Base-by-base conservation (phyloP, 2,888 invertebrate species). In the Tetheella fluctuosa region DNA sequence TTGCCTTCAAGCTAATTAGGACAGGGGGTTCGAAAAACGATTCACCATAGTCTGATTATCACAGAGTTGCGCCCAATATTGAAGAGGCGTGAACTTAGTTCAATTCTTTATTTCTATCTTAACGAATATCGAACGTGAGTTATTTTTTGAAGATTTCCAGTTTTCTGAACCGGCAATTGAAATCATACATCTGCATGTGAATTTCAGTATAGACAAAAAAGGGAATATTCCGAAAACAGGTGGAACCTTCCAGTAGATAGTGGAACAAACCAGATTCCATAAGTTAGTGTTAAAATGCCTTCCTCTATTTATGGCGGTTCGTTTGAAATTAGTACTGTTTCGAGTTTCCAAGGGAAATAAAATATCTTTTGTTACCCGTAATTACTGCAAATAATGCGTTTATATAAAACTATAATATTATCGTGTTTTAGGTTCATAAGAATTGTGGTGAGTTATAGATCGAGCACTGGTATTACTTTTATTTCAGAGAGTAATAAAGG, bases 211-310 rank as follows among this genome's bases (percentile, higher is more conserved):
- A n/a, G 7, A 20, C n/a, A 48, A 10, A 48, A 48, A 13, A 8
- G n/a, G 2, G 13, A 64, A 52, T 59, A 57, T 61, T 65, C 59
- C 54, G 59, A 56, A 54, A 59, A 30, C 42, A 57, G 59, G 53
- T 20, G 39, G 23, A 37, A 62, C 52, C 23, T 60, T 23, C 25
- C 23, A 20, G 56, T 62, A 10, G 60, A 28, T 61, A 64, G 56
- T 56, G 67, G 68, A 71, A 59, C 65, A 12, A n/a, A 58, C 62
- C 71, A 67, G 65, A 75, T 73, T 68, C 69, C 60, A 23, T 20
- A 54, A 64, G 67, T 68, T 64, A 66, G 70, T 65, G 53, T 28
- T 23, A 56, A 57, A 63, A 73, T 71, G 73, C 65, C 64, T 64
- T 66, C 57, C 61, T 53, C 62, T 68, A 70, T 74, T 76, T 74